Evolutionary conservation across 2,113 vertebrate genomes (phyloP).

Genomic region (Fulmarus glacialis): DNA sequence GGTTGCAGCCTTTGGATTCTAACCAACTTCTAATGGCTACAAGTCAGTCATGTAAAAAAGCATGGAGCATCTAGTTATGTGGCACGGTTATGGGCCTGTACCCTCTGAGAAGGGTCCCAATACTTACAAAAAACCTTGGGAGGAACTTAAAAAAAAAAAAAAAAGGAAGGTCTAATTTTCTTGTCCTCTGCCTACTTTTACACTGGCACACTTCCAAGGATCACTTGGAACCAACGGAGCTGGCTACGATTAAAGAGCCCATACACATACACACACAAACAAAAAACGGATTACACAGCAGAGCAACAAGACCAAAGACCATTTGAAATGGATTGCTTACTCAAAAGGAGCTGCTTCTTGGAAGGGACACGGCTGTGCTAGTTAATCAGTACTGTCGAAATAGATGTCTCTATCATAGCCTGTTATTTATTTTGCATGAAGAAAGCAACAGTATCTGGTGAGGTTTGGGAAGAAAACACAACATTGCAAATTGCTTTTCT

Average conservation of each 20-base stretch:
- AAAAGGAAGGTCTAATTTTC: background rate
- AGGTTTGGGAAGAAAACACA: constrained; percentile 28
- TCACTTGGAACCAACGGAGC: constrained; percentile 5
- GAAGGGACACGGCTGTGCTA: constrained; percentile 8
- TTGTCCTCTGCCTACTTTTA: background rate
- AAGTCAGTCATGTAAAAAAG: background rate
- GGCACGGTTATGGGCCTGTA: background rate
- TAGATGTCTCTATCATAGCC: constrained; percentile 47
- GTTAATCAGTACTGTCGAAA: constrained; percentile 37
- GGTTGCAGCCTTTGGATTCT: background rate
- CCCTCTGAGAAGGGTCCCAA: background rate
- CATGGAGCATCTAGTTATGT: background rate
- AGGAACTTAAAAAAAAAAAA: background rate
- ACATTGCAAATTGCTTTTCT: constrained; percentile 36
- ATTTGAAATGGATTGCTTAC: constrained; percentile 58
- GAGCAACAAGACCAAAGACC: constrained; percentile 44
- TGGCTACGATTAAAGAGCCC: constrained; percentile 45
- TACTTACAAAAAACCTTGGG: background rate
- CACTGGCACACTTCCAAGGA: constrained; percentile 6
- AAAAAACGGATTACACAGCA: constrained; percentile 56
- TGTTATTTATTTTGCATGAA: constrained; percentile 42
- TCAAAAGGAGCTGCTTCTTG: constrained; percentile 39
- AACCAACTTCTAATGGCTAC: background rate
- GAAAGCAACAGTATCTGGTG: background rate
- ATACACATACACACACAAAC: background rate